Evolutionary conservation across 2,888 invertebrate species (phyloP), one percentile per base, ranked within the genome.

Genomic region (Dorcus parallelipipedus): DNA sequence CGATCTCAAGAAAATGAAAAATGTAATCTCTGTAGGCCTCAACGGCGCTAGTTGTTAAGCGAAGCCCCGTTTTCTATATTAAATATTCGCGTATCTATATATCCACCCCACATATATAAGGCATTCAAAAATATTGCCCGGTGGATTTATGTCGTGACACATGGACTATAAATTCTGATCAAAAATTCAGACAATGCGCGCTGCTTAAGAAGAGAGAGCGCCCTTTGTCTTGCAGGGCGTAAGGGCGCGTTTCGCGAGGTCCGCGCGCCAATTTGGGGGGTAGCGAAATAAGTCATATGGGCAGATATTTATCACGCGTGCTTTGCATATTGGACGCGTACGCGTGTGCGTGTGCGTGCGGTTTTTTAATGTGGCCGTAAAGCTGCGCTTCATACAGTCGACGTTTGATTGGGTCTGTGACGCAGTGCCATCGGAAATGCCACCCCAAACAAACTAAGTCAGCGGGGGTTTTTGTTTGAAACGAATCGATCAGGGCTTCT

Each of bases 71-170:
- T 33, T 33, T 33, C 26, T 33, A 33, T 33, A 33, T 33, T 33
- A 33, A 33, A 33, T 33, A 33, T 33, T 33, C 26, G 26, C 26
- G 26, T 33, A 33, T 33, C 26, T 33, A 33, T 20, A 20, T 33
- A 33, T 33, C 26, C 26, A 33, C 26, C 26, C 26, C 26, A 33
- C 26, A 33, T 33, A 33, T 33, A 33, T 33, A 33, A 33, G 26
- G 26, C 26, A 33, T 33, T 33, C 26, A 41, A 45, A 45, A 45
- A 45, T 45, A 45, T 65, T 68, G 69, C 69, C 61, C 66, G 67
- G 69, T 72, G 71, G 73, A 73, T 74, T 74, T 74, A 73, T 71
- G 67, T 68, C 70, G 65, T 70, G 73, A 72, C 72, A 68, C 70
- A 63, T 55, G 66, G 63, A 68, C 69, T 67, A 72, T 74, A 74